Percentiles rank a stretch among this genome's conserved stretches.
phyloP scores from a whole-genome alignment of 1,140 invertebrate species.

The Heliconius melpomene region DNA sequence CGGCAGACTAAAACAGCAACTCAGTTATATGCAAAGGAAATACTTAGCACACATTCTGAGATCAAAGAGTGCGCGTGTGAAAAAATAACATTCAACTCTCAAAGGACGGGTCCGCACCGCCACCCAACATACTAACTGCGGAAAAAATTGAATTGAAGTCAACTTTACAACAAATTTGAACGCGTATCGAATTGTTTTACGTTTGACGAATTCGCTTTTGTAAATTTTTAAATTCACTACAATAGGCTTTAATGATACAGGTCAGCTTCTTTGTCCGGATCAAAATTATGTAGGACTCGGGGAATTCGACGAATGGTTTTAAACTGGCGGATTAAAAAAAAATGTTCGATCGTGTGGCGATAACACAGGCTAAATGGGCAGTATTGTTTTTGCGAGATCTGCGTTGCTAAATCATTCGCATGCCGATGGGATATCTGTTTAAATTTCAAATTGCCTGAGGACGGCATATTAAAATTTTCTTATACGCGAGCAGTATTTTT shows the following conservation, averaged over 20 bases:
- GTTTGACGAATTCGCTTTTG: constrained; percentile 78
- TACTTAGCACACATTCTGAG: constrained; percentile 76
- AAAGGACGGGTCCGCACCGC: constrained; percentile 78
- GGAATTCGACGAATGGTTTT: constrained; percentile 60
- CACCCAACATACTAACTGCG: constrained; percentile 77
- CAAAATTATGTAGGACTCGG: constrained; percentile 63
- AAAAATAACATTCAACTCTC: constrained; percentile 78
- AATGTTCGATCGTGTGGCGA: constrained; percentile 72
- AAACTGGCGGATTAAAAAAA: constrained; percentile 62
- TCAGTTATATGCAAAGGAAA: constrained; percentile 67
- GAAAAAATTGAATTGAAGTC: constrained; percentile 80
- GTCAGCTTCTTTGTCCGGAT: constrained; percentile 68
- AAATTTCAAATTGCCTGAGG: constrained; percentile 60
- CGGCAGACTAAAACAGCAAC: constrained; percentile 61
- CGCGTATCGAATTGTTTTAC: constrained; percentile 81
- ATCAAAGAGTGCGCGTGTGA: constrained; percentile 79
- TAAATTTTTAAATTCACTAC: constrained; percentile 77
- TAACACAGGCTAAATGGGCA: constrained; percentile 63
- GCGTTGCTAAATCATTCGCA: constrained; percentile 64
- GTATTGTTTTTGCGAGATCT: constrained; percentile 62
- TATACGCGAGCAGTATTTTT: constrained; percentile 45
- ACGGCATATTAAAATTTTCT: constrained; percentile 53
- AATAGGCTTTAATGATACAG: constrained; percentile 79
- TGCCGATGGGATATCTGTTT: constrained; percentile 58
- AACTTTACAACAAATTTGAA: constrained; percentile 76